These are phyloP conservation scores for Chitala chitala DNA, from an alignment of 2,113 vertebrate genomes.

Conservation along the genomic window DNA sequence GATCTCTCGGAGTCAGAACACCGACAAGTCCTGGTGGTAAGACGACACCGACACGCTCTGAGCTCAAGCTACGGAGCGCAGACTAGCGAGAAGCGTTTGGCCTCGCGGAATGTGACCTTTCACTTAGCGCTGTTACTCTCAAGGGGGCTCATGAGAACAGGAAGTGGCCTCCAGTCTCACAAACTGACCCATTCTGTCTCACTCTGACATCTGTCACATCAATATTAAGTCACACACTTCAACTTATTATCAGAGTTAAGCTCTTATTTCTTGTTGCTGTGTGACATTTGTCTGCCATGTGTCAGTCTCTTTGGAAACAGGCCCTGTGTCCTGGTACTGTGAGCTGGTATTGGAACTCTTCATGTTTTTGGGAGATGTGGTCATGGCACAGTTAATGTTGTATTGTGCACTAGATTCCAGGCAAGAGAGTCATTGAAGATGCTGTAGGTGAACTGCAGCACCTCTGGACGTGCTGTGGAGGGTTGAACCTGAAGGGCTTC, in stretches of 20 bases:
- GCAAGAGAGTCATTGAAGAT: no score
- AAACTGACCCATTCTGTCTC: slow-evolving; percentile 9
- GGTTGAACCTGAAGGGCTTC: no score
- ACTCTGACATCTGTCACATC: background rate
- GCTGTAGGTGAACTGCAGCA: no score
- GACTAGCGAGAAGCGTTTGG: background rate
- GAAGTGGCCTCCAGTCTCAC: slow-evolving; percentile 11
- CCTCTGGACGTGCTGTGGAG: no score
- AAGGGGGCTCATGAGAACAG: slow-evolving; percentile 20
- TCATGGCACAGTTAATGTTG: no score
- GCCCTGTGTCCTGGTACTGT: no score
- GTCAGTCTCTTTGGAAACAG: no score
- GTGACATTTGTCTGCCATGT: background rate
- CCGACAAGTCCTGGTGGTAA: background rate
- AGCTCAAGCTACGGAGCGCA: background rate
- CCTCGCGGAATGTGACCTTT: slow-evolving; percentile 6
- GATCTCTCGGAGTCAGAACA: background rate
- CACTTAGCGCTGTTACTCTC: background rate
- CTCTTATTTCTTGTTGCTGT: background rate
- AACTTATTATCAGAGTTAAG: background rate
- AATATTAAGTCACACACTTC: background rate
- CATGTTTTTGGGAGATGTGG: no score
- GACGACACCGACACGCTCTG: background rate
- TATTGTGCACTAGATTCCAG: no score
- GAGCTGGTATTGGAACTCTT: no score